phyloP scores from a whole-genome alignment of 2,888 invertebrate species.

The Schrankia costaestrigalis region DNA sequence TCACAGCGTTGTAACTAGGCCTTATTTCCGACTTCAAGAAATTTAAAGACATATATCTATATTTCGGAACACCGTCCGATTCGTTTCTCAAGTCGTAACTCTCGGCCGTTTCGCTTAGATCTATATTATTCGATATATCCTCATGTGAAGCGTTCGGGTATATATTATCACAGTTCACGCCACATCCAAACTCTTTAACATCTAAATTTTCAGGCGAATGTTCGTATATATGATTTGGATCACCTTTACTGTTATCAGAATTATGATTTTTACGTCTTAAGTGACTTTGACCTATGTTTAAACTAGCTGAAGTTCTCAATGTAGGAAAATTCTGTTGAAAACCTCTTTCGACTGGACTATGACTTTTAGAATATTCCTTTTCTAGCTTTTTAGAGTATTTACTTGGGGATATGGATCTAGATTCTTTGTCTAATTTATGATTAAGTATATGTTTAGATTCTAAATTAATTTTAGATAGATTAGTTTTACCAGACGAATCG shows the following conservation, averaged over 20 bases:
- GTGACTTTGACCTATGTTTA: slow-evolving; percentile 51
- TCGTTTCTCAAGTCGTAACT: slow-evolving; percentile 69
- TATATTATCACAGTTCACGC: slow-evolving; percentile 51
- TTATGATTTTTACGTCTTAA: slow-evolving; percentile 40
- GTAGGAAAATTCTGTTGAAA: slow-evolving; percentile 64
- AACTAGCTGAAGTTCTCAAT: slow-evolving; percentile 54
- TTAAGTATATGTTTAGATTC: slow-evolving; percentile 55
- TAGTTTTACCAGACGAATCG: slow-evolving; percentile 64
- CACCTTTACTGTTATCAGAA: slow-evolving; percentile 36
- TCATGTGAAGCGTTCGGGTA: slow-evolving; percentile 54
- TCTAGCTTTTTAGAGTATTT: slow-evolving; percentile 52
- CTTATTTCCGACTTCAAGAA: slow-evolving; percentile 83
- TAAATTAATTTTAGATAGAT: slow-evolving; percentile 58
- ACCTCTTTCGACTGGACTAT: slow-evolving; percentile 67
- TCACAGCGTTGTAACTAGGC: slow-evolving; percentile 86
- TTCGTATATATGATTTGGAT: slow-evolving; percentile 65
- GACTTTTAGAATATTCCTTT: slow-evolving; percentile 72
- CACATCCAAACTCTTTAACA: slow-evolving; percentile 53
- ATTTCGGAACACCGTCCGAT: slow-evolving; percentile 60
- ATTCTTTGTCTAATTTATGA: slow-evolving; percentile 53
- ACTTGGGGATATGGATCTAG: slow-evolving; percentile 67
- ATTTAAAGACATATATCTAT: slow-evolving; percentile 69
- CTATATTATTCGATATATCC: slow-evolving; percentile 61
- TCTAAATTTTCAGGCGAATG: slow-evolving; percentile 69
- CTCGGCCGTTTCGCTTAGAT: slow-evolving; percentile 74